phyloP scores from a whole-genome alignment of 2,113 vertebrate genomes.

The Mirza zaza region DNA sequence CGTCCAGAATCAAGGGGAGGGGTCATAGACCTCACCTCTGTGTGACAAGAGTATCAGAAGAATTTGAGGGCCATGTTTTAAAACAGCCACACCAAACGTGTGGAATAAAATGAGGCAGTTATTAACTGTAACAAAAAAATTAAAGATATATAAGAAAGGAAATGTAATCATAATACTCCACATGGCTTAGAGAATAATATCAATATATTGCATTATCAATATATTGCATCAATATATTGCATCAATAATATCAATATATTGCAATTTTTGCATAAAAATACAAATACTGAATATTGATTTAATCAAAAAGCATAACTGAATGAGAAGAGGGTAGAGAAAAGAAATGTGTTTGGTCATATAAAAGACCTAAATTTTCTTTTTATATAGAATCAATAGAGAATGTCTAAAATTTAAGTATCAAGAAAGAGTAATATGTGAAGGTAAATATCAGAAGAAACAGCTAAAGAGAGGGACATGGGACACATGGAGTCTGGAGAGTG shows the following conservation, averaged over 20 bases:
- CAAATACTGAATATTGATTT: slow-evolving; percentile 13
- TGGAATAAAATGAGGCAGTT: neutral
- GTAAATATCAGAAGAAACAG: slow-evolving; percentile 1
- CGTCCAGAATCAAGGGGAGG: neutral
- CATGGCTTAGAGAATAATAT: slow-evolving; percentile 32
- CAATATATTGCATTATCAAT: too few relatives aligned
- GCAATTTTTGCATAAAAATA: slow-evolving; percentile 48
- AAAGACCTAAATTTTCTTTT: slow-evolving; percentile 14
- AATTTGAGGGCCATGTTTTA: neutral
- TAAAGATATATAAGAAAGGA: neutral
- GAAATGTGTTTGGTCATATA: neutral
- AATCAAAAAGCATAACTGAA: neutral
- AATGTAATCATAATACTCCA: neutral
- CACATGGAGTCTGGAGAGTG: neutral
- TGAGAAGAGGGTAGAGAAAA: neutral
- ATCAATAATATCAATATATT: slow-evolving; percentile 46
- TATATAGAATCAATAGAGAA: neutral
- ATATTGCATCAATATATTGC: too few relatives aligned
- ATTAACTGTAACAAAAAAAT: neutral
- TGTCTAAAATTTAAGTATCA: neutral
- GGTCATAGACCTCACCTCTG: neutral
- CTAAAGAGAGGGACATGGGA: neutral
- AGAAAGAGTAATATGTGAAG: neutral
- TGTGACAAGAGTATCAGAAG: neutral
- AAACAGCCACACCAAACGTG: neutral